Evolutionary conservation across 1,140 invertebrate genomes (phyloP).

Genomic region (Drosophila athabasca): DNA sequence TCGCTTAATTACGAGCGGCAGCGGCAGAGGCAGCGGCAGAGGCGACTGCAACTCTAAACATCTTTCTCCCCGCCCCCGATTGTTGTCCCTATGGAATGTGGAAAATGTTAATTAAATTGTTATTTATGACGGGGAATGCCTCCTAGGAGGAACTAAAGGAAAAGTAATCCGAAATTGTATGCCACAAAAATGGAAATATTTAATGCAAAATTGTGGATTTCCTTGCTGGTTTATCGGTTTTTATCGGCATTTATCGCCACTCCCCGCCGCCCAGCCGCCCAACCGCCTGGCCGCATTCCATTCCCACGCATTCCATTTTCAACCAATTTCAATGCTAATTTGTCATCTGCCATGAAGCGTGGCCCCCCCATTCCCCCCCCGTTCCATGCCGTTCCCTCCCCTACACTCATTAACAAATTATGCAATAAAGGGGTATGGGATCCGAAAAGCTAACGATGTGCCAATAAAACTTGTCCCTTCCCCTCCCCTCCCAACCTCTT

Average conservation of each 20-base stretch:
- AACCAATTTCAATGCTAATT: constrained; percentile 71
- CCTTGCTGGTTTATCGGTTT: too few species aligned
- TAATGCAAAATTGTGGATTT: too few species aligned
- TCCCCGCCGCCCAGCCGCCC: neutral
- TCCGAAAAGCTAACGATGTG: constrained; percentile 67
- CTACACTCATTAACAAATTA: constrained; percentile 71
- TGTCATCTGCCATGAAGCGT: constrained; percentile 66
- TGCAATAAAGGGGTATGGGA: constrained; percentile 67
- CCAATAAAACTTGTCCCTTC: constrained; percentile 68
- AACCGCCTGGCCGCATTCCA: constrained; percentile 32
- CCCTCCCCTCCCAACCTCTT: neutral
- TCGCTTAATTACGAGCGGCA: constrained; percentile 75
- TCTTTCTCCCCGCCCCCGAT: constrained; percentile 37
- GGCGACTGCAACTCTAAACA: constrained; percentile 52
- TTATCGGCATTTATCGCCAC: neutral
- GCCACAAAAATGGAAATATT: too few species aligned
- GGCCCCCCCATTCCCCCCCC: neutral
- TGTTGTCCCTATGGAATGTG: constrained; percentile 55
- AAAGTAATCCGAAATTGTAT: too few species aligned
- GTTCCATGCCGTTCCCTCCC: neutral
- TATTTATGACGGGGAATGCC: constrained; percentile 53
- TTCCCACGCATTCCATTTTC: constrained; percentile 44
- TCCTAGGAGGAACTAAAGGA: neutral
- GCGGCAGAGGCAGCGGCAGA: too few species aligned
- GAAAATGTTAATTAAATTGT: constrained; percentile 71